Conservation (phyloP, 2,888 invertebrate genomes). For the Luffia ferchaultella region DNA sequence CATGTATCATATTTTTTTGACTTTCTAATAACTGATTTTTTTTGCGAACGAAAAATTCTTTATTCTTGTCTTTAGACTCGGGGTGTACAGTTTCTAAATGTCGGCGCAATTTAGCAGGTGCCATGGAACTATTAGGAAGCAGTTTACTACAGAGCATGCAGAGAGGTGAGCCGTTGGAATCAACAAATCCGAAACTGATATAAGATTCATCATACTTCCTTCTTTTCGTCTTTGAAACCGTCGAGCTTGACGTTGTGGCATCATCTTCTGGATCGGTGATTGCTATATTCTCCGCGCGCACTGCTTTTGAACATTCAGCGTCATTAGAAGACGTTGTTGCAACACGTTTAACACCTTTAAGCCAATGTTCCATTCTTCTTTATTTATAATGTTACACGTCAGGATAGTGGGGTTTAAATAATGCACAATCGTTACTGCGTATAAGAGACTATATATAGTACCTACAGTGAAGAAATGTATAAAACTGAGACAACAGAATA, state of each 20-base stretch:
- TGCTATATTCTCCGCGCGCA: constrained; percentile 16
- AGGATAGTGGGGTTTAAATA: constrained; percentile 14
- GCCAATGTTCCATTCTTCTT: constrained; percentile 19
- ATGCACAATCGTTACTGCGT: constrained; percentile 14
- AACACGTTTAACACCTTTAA: constrained; percentile 13
- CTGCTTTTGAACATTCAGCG: constrained; percentile 16
- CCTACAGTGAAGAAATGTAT: constrained; percentile 6
- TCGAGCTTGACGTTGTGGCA: constrained; percentile 18
- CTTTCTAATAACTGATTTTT: constrained; percentile 16
- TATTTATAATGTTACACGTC: constrained; percentile 16
- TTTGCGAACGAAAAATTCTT: constrained; percentile 17
- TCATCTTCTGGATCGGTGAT: constrained; percentile 15
- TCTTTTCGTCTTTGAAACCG: constrained; percentile 17
- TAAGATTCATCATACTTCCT: not conserved
- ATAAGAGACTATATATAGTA: constrained; percentile 7
- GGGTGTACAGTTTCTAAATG: constrained; percentile 18
- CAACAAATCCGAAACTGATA: constrained; percentile 20
- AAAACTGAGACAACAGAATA: constrained; percentile 12
- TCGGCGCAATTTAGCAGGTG: constrained; percentile 19
- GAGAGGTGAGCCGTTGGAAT: constrained; percentile 18
- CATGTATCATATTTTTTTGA: constrained; percentile 19
- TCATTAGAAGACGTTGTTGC: constrained; percentile 17
- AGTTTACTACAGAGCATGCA: constrained; percentile 9
- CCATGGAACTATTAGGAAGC: constrained; percentile 20
- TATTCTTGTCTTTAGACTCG: constrained; percentile 19